Evolutionary conservation across 2,797 vertebrate species (phyloP).

Genomic region (Sphenodon punctatus): DNA sequence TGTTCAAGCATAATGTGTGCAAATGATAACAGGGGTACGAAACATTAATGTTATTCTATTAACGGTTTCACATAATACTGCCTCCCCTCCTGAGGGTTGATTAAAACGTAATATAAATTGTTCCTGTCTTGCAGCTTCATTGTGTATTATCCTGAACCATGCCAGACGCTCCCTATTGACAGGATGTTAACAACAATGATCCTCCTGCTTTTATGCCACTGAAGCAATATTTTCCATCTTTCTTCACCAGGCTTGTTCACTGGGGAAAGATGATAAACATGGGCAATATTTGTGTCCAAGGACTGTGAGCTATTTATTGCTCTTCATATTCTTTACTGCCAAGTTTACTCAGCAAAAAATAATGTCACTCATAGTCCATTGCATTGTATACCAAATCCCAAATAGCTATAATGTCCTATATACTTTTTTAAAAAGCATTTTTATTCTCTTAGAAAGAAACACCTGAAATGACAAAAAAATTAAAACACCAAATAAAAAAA

Average conservation of each 20-base stretch:
- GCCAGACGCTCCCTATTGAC: slow-evolving; percentile 1
- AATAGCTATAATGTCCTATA: too few species aligned
- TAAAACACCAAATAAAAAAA: too few species aligned
- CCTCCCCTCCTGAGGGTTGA: slow-evolving; percentile 52
- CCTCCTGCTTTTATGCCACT: background rate
- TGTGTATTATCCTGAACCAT: slow-evolving; percentile 47
- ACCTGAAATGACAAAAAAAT: too few species aligned
- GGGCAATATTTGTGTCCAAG: slow-evolving; percentile 8
- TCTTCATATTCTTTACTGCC: background rate
- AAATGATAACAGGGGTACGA: slow-evolving; percentile 13
- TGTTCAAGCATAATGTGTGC: slow-evolving; percentile 33
- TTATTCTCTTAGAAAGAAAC: too few species aligned
- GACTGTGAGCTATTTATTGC: slow-evolving; percentile 27
- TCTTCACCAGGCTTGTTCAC: slow-evolving; percentile 18
- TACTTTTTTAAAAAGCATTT: too few species aligned
- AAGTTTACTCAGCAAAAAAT: background rate
- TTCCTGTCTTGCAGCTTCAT: slow-evolving; percentile 38
- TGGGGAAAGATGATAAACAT: background rate
- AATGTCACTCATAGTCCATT: background rate
- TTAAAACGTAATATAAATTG: slow-evolving; percentile 64
- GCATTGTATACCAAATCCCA: slow-evolving; percentile 11
- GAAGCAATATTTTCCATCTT: slow-evolving; percentile 23
- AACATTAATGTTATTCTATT: slow-evolving; percentile 53
- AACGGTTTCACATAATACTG: slow-evolving; percentile 45
- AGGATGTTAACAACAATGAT: slow-evolving; percentile 32